Evolutionary conservation across 2,113 vertebrate genomes (phyloP).

Genomic region (Neodon shergylaensis): DNA sequence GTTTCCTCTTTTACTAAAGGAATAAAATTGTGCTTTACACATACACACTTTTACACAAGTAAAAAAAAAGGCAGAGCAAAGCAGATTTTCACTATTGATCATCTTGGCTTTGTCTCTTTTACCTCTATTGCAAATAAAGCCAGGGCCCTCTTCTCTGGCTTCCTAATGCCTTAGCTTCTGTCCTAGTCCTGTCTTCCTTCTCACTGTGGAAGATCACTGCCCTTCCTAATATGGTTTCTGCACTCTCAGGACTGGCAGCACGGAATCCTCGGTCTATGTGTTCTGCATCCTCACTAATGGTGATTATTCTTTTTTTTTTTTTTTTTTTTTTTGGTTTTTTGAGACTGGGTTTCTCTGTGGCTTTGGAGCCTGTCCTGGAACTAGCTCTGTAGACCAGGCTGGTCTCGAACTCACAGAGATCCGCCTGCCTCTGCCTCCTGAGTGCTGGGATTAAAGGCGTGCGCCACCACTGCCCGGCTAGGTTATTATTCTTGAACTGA

Average conservation of each 20-base stretch:
- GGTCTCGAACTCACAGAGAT: too few relatives aligned
- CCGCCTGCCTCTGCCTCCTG: too few relatives aligned
- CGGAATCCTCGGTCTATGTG: not conserved
- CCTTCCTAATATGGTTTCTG: not conserved
- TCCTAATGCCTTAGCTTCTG: not conserved
- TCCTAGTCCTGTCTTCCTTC: not conserved
- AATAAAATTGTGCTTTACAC: constrained; percentile 2
- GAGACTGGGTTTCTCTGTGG: too few relatives aligned
- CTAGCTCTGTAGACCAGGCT: too few relatives aligned
- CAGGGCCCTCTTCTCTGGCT: not conserved
- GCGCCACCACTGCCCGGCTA: too few relatives aligned
- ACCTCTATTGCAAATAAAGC: not conserved
- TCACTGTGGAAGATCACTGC: not conserved
- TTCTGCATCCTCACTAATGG: constrained; percentile 1
- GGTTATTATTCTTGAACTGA: not conserved
- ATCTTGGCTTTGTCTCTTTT: not conserved
- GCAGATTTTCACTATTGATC: not conserved
- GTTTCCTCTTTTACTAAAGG: constrained; percentile 20
- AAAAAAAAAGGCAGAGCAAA: not conserved
- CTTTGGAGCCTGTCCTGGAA: too few relatives aligned
- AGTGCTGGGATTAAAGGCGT: too few relatives aligned
- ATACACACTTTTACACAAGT: not conserved
- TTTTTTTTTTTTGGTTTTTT: too few relatives aligned
- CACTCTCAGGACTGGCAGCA: not conserved
- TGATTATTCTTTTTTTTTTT: not conserved